Conservation (phyloP, 2,797 vertebrate species). For the Limnodromus scolopaceus region DNA sequence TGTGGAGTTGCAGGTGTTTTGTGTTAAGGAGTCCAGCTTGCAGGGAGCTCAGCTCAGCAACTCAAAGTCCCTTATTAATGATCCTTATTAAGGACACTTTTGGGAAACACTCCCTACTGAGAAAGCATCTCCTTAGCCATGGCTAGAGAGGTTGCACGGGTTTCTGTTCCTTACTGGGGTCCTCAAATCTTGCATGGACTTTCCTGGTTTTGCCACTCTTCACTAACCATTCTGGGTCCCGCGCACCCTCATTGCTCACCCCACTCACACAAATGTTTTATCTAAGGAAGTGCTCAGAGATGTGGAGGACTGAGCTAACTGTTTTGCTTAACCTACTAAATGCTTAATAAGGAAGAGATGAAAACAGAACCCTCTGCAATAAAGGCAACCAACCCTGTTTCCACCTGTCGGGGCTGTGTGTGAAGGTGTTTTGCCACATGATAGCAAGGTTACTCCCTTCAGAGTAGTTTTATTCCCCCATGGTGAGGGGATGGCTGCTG, state of each 20-base stretch:
- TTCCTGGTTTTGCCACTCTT: background rate
- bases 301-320: background rate
- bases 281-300: background rate
- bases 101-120: background rate
- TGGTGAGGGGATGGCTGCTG: rapidly evolving
- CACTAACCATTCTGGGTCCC: background rate
- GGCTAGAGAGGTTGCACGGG: background rate
- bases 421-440: background rate
- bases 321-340: background rate
- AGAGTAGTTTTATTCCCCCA: background rate
- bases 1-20: background rate
- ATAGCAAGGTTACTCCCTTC: background rate
- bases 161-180: background rate
- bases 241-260: background rate
- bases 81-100: background rate
- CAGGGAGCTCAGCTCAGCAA: background rate
- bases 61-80: background rate
- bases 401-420: rapidly evolving
- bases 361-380: background rate
- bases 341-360: background rate
- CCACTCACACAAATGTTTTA: background rate
- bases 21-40: background rate
- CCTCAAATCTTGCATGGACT: background rate
- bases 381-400: background rate
- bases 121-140: background rate